Conservation (phyloP, 2,113 vertebrate genomes). For the Heliornis fulica region DNA sequence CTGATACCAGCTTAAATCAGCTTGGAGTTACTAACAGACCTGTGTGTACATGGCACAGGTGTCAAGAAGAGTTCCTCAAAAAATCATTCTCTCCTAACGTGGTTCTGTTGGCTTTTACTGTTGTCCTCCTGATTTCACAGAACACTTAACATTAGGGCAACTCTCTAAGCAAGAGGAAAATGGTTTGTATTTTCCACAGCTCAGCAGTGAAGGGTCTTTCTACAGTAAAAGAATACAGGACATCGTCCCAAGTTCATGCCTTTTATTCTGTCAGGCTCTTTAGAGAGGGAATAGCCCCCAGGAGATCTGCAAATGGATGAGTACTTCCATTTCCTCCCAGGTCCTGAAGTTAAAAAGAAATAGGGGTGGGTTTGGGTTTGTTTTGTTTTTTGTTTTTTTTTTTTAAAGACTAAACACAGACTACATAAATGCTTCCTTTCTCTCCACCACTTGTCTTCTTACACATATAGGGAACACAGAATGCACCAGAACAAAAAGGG, state of each 20-base stretch:
- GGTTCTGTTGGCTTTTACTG: background rate
- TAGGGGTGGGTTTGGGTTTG: too few species aligned
- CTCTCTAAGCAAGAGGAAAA: background rate
- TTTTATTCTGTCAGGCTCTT: background rate
- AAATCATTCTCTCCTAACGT: background rate
- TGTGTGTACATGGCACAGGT: background rate
- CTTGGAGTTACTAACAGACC: background rate
- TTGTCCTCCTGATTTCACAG: background rate
- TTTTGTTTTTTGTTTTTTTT: too few species aligned
- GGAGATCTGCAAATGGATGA: background rate
- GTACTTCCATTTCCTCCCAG: background rate
- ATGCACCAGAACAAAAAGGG: background rate
- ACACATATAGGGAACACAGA: background rate
- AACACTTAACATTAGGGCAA: background rate
- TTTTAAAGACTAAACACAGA: too few species aligned
- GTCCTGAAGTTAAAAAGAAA: background rate
- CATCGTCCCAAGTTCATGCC: background rate
- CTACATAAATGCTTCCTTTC: background rate
- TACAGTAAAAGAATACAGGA: background rate
- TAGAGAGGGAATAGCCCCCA: background rate
- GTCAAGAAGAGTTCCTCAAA: background rate
- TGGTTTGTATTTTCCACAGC: background rate
- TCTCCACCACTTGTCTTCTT: background rate
- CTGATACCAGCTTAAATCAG: background rate
- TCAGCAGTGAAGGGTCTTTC: background rate